A percentile compares a stretch with the other conserved stretches of the same genome.
phyloP scores from a whole-genome alignment of 1,140 invertebrate species.

The Homarus americanus region DNA sequence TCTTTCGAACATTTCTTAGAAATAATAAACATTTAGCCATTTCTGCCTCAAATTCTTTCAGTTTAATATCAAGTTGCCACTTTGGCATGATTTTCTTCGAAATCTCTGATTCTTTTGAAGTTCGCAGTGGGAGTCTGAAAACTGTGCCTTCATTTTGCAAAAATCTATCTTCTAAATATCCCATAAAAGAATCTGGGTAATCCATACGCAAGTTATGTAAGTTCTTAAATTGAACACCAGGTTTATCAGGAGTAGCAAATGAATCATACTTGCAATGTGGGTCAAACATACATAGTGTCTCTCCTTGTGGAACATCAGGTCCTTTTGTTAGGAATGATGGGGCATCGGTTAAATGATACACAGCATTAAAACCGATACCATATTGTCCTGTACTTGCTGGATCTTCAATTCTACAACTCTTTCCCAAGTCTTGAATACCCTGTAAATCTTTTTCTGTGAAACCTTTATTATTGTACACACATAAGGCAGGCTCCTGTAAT shows the following conservation, averaged over 20 bases:
- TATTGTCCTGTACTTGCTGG: conserved; percentile 46
- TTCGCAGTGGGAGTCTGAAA: conserved; percentile 46
- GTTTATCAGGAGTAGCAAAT: conserved; percentile 12
- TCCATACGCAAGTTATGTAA: conserved; percentile 23
- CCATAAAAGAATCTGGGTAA: conserved; percentile 40
- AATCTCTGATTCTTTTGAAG: background rate
- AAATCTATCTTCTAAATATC: conserved; percentile 14
- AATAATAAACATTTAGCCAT: conserved; percentile 42
- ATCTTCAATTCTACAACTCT: conserved; percentile 39
- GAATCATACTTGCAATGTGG: conserved; percentile 48
- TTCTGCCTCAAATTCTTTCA: conserved; percentile 27
- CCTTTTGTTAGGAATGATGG: conserved; percentile 49
- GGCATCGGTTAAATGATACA: conserved; percentile 61
- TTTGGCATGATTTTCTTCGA: background rate
- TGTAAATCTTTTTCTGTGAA: conserved; percentile 76
- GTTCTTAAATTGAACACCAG: conserved; percentile 20
- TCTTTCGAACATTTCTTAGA: conserved; percentile 35
- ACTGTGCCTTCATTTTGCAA: conserved; percentile 31
- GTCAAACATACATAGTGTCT: conserved; percentile 57
- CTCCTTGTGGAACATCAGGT: conserved; percentile 1
- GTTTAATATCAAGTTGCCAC: background rate
- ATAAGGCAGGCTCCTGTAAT: conserved; percentile 77
- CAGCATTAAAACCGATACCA: conserved; percentile 62
- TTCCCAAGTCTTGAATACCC: conserved; percentile 77
- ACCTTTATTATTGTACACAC: conserved; percentile 77